A percentile compares a stretch with the other conserved stretches of the same genome.
phyloP scores from a whole-genome alignment of 2,113 vertebrate species.

The Noctilio leporinus region DNA sequence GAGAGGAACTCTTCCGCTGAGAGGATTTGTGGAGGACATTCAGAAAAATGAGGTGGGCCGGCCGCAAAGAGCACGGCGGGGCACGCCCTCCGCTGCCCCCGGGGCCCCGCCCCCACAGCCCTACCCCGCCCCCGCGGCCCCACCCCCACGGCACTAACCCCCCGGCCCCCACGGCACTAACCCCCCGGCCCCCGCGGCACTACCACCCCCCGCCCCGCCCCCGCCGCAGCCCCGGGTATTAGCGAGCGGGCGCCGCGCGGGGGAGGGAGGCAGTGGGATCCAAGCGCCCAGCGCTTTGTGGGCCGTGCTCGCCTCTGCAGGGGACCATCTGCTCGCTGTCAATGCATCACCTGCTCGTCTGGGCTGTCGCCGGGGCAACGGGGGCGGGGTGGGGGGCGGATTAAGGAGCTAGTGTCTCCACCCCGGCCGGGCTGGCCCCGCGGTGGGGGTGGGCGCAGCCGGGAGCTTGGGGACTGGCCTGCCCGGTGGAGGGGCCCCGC shows the following conservation, averaged over 20 bases:
- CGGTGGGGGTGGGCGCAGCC: constrained; percentile 9
- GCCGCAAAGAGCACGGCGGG: background rate
- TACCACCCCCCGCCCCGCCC: background rate
- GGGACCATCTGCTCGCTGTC: constrained; percentile 99
- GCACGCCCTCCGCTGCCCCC: background rate
- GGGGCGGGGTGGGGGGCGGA: constrained; percentile 76
- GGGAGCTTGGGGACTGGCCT: background rate
- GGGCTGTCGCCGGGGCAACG: constrained; percentile 90
- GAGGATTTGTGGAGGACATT: background rate
- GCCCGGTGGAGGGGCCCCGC: background rate
- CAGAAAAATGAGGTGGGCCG: background rate
- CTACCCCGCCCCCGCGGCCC: background rate
- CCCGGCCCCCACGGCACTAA: background rate
- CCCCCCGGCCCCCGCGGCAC: no score
- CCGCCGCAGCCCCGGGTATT: background rate
- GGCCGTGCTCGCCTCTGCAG: constrained; percentile 91
- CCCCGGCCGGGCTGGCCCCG: background rate
- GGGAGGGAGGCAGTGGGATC: constrained; percentile 84
- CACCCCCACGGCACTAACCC: background rate
- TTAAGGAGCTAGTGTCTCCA: constrained; percentile 71
- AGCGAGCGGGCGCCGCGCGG: constrained; percentile 52
- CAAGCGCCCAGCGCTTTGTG: constrained; percentile 91
- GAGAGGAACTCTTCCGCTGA: background rate
- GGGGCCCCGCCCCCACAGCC: background rate
- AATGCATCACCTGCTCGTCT: constrained; percentile 99